Conservation (phyloP, 2,888 invertebrate species). For the Nymphalis c-album region DNA sequence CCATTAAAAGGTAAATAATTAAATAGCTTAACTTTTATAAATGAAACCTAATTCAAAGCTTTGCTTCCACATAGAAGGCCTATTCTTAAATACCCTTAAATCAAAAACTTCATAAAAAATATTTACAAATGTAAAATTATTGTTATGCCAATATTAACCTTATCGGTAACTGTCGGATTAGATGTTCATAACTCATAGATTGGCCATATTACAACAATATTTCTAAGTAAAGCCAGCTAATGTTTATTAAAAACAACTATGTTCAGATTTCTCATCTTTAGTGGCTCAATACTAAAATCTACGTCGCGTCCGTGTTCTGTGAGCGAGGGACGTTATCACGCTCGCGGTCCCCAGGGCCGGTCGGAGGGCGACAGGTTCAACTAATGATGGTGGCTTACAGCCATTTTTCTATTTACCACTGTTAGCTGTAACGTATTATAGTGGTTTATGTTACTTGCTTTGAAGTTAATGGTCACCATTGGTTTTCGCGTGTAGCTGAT, state of each 20-base stretch:
- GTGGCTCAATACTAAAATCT: conserved; percentile 42
- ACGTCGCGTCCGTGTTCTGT: conserved; percentile 38
- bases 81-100: too few species aligned
- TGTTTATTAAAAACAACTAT: neutral
- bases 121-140: neutral
- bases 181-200: too few species aligned
- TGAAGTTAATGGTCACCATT: conserved; percentile 7
- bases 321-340: conserved; percentile 58
- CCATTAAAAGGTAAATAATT: conserved; percentile 9
- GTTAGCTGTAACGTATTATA: conserved; percentile 30
- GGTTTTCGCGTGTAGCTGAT: conserved; percentile 1
- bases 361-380: conserved; percentile 53
- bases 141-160: too few species aligned
- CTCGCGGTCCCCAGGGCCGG: conserved; percentile 51
- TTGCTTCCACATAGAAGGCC: too few species aligned
- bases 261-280: conserved; percentile 14
- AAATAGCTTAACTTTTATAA: too few species aligned
- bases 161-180: too few species aligned
- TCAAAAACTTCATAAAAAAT: neutral
- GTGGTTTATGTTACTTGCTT: conserved; percentile 33
- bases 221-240: too few species aligned
- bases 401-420: conserved; percentile 48
- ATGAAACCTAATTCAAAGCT: too few species aligned
- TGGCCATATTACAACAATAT: too few species aligned
- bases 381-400: conserved; percentile 55